phyloP scores from a whole-genome alignment of 2,797 vertebrate genomes.

The Myotis findleyi region DNA sequence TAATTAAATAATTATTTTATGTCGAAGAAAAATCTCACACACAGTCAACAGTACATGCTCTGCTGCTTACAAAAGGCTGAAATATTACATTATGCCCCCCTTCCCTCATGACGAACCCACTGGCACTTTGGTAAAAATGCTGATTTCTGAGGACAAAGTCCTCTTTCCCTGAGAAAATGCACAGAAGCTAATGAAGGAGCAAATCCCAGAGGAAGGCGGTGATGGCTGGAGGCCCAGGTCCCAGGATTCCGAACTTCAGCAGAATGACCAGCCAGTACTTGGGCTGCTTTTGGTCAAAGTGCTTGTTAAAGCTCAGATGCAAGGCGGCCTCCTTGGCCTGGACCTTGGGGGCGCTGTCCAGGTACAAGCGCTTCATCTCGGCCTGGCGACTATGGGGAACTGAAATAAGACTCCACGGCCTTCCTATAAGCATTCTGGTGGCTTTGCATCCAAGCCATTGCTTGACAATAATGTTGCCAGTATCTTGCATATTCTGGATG shows the following conservation, averaged over 20 bases:
- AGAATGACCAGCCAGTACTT: slow-evolving; percentile 98
- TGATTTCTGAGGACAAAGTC: not conserved
- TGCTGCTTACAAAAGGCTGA: no score
- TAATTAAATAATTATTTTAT: no score
- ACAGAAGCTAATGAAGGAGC: not conserved
- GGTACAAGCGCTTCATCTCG: slow-evolving; percentile 95
- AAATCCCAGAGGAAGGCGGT: not conserved
- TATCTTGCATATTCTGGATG: no score
- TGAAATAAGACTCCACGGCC: no score
- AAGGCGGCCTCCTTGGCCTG: slow-evolving; percentile 94
- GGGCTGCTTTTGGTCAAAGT: slow-evolving; percentile 95
- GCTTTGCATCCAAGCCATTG: no score
- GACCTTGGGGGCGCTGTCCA: slow-evolving; percentile 93
- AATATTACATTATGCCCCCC: no score
- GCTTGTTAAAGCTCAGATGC: slow-evolving; percentile 90
- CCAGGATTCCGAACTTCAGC: slow-evolving; percentile 90
- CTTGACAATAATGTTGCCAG: no score
- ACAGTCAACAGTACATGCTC: no score
- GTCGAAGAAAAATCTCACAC: no score
- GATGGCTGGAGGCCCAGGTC: no score
- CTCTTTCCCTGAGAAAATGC: not conserved
- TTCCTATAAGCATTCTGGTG: no score
- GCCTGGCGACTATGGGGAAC: slow-evolving; percentile 81
- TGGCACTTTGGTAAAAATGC: not conserved
- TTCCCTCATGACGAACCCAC: not conserved